Evolutionary conservation across 2,113 vertebrate genomes (phyloP).

Genomic region (Xerus inauris): DNA sequence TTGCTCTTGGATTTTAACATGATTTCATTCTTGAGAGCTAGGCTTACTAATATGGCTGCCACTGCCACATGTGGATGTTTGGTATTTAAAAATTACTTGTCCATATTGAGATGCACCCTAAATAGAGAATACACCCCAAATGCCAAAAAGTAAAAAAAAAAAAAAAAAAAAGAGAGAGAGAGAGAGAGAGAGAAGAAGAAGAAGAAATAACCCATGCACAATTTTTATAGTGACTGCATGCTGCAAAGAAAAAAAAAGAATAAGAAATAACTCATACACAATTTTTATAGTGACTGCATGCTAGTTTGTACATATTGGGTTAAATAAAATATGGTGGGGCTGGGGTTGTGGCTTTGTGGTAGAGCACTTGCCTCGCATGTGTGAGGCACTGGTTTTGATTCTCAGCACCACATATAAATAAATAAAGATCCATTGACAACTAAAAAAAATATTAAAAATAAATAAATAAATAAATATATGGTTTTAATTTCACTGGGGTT

Average conservation of each 20-base stretch:
- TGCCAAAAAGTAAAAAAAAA: not conserved
- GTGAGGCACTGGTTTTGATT: too few species aligned
- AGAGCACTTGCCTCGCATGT: too few species aligned
- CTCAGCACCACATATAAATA: too few species aligned
- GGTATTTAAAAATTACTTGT: not conserved
- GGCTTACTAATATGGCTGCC: not conserved
- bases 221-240: not conserved
- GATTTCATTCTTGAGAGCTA: not conserved
- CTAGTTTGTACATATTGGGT: not conserved
- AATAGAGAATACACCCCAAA: not conserved
- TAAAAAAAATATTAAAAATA: too few species aligned
- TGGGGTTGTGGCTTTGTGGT: too few species aligned
- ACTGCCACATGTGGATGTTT: not conserved
- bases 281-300: not conserved
- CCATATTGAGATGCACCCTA: not conserved
- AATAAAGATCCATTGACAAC: too few species aligned
- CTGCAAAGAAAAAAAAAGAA: too few species aligned
- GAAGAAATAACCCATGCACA: not conserved
- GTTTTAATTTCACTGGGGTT: not conserved
- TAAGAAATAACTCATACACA: not conserved
- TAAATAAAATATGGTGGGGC: slow-evolving; percentile 32
- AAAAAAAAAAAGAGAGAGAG: too few species aligned
- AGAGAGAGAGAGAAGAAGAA: too few species aligned
- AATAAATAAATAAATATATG: too few species aligned
- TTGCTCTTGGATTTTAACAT: not conserved